Conservation (phyloP, 2,797 vertebrate genomes). For the Caiman crocodilus region DNA sequence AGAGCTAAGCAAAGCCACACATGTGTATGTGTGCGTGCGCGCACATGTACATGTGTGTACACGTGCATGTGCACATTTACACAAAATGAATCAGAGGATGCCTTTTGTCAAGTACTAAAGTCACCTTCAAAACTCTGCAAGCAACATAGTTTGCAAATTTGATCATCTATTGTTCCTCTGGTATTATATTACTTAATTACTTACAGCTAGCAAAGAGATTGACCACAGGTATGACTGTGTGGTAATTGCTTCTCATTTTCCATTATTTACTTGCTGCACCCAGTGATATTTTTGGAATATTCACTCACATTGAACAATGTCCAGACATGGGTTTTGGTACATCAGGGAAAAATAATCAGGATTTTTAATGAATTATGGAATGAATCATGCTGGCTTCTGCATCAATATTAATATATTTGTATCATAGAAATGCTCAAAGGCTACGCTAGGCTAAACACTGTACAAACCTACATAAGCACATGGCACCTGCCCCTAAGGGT, state of each 20-base stretch:
- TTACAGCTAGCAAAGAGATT: constrained; percentile 18
- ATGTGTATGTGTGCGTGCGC: neutral
- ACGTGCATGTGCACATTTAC: neutral
- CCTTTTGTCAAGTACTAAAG: constrained; percentile 14
- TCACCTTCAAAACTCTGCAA: neutral
- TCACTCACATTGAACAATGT: neutral
- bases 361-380: neutral
- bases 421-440: neutral
- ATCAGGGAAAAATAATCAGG: neutral
- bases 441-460: neutral
- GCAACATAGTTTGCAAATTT: constrained; percentile 20
- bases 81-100: constrained; percentile 50
- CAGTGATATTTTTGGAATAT: constrained; percentile 32
- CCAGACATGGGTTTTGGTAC: neutral
- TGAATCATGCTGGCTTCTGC: neutral
- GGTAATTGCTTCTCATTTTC: neutral
- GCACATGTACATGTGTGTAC: no score
- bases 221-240: neutral
- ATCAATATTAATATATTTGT: neutral
- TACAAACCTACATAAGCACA: neutral
- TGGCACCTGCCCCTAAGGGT: neutral
- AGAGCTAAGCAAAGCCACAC: constrained; percentile 23
- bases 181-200: neutral
- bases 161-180: constrained; percentile 10
- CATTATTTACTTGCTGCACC: neutral